A percentile compares a stretch with the other conserved stretches of the same genome.
These are phyloP conservation scores for Schizopygopsis pylzovi DNA, from an alignment of 2,797 vertebrate species.

Conservation along the genomic window DNA sequence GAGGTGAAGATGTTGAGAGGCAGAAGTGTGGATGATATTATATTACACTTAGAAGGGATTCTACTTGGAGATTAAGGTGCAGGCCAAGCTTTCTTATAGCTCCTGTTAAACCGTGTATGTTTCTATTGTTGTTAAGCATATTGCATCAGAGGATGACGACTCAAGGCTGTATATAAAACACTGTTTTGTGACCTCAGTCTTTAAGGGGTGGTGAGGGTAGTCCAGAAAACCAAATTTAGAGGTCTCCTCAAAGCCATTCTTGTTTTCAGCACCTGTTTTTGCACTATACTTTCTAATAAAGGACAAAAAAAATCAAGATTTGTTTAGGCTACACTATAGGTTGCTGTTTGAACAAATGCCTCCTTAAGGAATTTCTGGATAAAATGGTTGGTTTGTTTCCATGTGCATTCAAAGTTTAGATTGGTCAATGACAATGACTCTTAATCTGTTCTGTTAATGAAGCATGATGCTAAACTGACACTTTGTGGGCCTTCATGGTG, in stretches of 20 bases:
- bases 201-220: neutral
- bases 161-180: neutral
- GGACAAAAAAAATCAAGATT: neutral
- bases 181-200: conserved; percentile 9
- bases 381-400: neutral
- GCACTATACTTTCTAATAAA: neutral
- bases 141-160: neutral
- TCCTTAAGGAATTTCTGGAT: neutral
- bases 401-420: neutral
- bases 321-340: no score
- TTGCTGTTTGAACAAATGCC: neutral
- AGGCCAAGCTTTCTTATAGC: neutral
- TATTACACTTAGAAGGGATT: conserved; percentile 5
- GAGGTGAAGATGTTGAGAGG: neutral
- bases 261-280: conserved; percentile 2
- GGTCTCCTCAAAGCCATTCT: neutral
- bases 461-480: neutral
- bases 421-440: neutral
- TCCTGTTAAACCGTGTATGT: neutral
- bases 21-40: neutral
- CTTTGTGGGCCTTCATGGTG: neutral
- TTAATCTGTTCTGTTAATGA: conserved; percentile 34
- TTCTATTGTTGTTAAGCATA: conserved; percentile 10
- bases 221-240: neutral
- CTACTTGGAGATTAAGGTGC: neutral